Base-by-base conservation (phyloP, 92 coral and sea anemone genomes). In the Siderastrea radians region DNA sequence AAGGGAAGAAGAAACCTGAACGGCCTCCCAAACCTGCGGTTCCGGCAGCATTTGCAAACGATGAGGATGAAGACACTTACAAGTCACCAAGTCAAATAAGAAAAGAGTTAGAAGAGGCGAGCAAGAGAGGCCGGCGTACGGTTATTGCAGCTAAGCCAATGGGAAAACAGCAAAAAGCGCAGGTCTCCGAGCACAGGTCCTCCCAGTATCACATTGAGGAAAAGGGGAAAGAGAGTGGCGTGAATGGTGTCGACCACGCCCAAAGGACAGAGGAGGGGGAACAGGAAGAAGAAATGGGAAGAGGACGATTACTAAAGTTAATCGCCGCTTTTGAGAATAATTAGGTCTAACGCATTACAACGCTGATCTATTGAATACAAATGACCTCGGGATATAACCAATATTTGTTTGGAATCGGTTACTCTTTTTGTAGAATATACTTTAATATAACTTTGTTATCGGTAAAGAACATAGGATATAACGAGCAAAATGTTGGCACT, bases 251-350 rank as follows among this genome's bases (percentile, higher is more conserved):
- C 59, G 86, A 73, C 82, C 82, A 59, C 78, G 55, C 82, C 54
- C 63, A 63, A 11, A 74, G 10, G 16, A 54, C 47, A 38, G 84
- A 4, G 43, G 68, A 75, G 43, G 13, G 16, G 2, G 91, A 86
- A 50, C 74, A 81, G 65, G 74, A 58, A 26, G 85, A 81, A 26
- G 84, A 69, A 3, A 90, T 44, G 71, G 94, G 95, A 46, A 85
- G 90, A 86, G 65, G 81, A n/a, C 73, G 96, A 49, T 88, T 95
- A 67, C 15, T 89, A 80, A 93, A 84, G 68, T 83, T 95, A 54
- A 95, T 95, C 9, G 95, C 96, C 5, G 96, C 98, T 38, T 95
- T 95, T 83, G 94, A 95, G 69, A 94, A 92, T 45, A 81, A 86
- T 75, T 86, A 69, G 16, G 63, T 5, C 1, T 52, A 14, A 53